Base-by-base conservation (phyloP, 2,888 invertebrate species). In the Noctua comes region DNA sequence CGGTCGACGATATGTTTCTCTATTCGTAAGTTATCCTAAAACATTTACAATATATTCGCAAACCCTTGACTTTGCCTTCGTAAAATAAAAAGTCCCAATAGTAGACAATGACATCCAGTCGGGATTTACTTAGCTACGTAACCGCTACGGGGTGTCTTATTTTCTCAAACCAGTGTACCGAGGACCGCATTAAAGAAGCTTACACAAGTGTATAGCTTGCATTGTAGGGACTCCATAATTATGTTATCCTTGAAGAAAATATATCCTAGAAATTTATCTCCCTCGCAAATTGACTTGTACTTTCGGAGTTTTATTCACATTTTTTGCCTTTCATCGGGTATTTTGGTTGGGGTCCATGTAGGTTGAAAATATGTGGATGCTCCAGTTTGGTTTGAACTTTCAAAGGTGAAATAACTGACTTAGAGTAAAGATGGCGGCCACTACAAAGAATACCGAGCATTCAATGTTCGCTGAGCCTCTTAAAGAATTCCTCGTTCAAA, bases 131-230 rank as follows among this genome's bases (percentile, higher is more conserved):
- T 71, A 79, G 79, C 83, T 79, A 87, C 78, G 77, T 69, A 81
- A 87, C 80, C 77, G 70, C 80, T 70, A 84, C 70, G 62, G 85
- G 27, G 64, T 82, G 76, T 89, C 80, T 86, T 89, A 83, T 89
- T 88, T 84, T 88, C 89, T 88, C 76, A 78, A 84, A 72, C 79
- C 69, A 71, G 40, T 75, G 80, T 86, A 70, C 86, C 78, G 71
- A 71, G 51, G 76, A 82, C 80, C 82, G 80, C 75, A 84, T 87
- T 88, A 81, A 80, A 84, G 80, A 78, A 85, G 88, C 85, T 88
- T 85, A 85, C 80, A 83, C 79, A 78, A 83, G 80, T 82, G 66
- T 86, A 80, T 80, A 82, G 77, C 77, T 73, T 83, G 80, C 68
- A 82, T 79, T 84, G 81, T 82, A 82, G 69, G 68, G 77, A 77